Evolutionary conservation across 2,113 vertebrate genomes (phyloP).

Genomic region (Anolis carolinensis): DNA sequence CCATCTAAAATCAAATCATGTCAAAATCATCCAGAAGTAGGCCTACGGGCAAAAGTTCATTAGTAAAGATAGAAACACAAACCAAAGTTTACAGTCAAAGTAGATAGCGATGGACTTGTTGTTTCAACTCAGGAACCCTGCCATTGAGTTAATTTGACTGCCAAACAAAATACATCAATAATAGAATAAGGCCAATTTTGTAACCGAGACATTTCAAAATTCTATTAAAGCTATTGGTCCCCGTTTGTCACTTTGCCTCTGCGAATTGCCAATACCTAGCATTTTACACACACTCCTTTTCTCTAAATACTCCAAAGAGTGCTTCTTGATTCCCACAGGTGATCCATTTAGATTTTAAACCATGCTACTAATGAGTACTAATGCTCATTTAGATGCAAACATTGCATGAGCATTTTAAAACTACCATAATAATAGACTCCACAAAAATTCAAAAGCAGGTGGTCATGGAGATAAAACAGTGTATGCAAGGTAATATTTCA

Average conservation of each 20-base stretch:
- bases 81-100: conserved; percentile 13
- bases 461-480: conserved; percentile 19
- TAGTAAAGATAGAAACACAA: conserved; percentile 39
- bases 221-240: background rate
- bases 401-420: conserved; percentile 24
- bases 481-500: background rate
- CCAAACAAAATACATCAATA: conserved; percentile 42
- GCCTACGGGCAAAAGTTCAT: conserved; percentile 35
- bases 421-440: conserved; percentile 36
- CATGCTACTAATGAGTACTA: conserved; percentile 42
- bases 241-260: background rate
- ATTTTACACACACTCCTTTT: conserved; percentile 15
- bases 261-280: background rate
- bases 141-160: conserved; percentile 4
- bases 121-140: conserved; percentile 13
- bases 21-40: conserved; percentile 44
- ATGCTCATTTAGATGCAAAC: conserved; percentile 28
- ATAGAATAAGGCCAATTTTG: conserved; percentile 18
- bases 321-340: background rate
- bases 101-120: conserved; percentile 33
- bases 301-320: conserved; percentile 17
- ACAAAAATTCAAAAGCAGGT: conserved; percentile 33
- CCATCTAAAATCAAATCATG: conserved; percentile 5
- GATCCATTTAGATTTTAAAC: conserved; percentile 31
- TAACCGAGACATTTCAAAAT: conserved; percentile 18